phyloP scores from a whole-genome alignment of 2,888 invertebrate genomes.

The Xanthostigma xanthostigma region DNA sequence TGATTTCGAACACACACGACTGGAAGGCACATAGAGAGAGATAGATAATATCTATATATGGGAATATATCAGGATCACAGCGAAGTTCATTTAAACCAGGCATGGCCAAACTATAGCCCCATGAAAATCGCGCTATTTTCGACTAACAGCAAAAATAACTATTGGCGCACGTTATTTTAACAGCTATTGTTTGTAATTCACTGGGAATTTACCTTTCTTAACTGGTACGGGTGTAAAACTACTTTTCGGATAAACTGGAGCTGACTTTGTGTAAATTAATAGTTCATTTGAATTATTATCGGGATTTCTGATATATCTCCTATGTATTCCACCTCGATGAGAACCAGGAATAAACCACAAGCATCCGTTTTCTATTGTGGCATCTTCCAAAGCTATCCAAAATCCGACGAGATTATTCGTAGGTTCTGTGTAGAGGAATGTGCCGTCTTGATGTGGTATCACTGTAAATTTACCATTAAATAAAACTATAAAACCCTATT shows the following conservation, averaged over 20 bases:
- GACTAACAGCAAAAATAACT: too few species aligned
- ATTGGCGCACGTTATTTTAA: not conserved
- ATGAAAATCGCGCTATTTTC: too few species aligned
- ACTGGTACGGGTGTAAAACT: slow-evolving; percentile 69
- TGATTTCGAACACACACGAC: too few species aligned
- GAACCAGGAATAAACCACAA: slow-evolving; percentile 86
- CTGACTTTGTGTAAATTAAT: slow-evolving; percentile 52
- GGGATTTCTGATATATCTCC: slow-evolving; percentile 54
- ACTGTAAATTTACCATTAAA: slow-evolving; percentile 35
- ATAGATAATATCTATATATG: too few species aligned
- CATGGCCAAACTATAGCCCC: too few species aligned
- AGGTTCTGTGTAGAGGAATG: slow-evolving; percentile 77
- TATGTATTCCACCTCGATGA: slow-evolving; percentile 68
- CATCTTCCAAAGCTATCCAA: slow-evolving; percentile 94
- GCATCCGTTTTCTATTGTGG: slow-evolving; percentile 86
- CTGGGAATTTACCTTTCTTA: slow-evolving; percentile 50
- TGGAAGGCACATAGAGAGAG: too few species aligned
- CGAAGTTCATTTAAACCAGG: too few species aligned
- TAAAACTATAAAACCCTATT: not conserved
- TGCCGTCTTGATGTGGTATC: slow-evolving; percentile 69
- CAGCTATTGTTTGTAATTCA: not conserved
- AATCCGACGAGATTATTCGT: slow-evolving; percentile 60
- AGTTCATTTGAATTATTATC: slow-evolving; percentile 42
- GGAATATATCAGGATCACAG: too few species aligned
- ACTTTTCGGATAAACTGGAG: slow-evolving; percentile 52